phyloP scores from a whole-genome alignment of 2,888 invertebrate species.

The Chouioia cunea region DNA sequence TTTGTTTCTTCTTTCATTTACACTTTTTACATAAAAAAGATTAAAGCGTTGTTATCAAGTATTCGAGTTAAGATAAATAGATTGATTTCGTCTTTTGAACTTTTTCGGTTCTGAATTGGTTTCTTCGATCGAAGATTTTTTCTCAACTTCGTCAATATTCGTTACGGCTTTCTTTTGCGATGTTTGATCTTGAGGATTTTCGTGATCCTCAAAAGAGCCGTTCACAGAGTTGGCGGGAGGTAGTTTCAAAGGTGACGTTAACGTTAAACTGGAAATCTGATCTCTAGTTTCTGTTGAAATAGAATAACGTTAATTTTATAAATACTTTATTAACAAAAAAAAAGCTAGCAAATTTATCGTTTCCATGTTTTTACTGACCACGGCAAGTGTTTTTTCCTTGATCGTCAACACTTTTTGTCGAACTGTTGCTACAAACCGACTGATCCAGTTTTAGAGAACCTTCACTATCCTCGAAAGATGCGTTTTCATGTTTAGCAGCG shows the following conservation, averaged over 20 bases:
- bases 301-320: background rate
- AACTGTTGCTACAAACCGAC: slow-evolving; percentile 29
- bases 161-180: background rate
- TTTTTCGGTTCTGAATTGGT: slow-evolving; percentile 57
- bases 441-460: background rate
- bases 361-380: slow-evolving; percentile 16
- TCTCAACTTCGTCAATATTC: too few relatives aligned
- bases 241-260: too few relatives aligned
- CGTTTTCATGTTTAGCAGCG: slow-evolving; percentile 42
- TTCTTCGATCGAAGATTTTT: background rate
- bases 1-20: background rate
- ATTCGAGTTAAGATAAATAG: slow-evolving; percentile 62
- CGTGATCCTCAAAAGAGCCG: too few relatives aligned
- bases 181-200: background rate
- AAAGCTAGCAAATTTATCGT: background rate
- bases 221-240: too few relatives aligned
- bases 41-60: slow-evolving; percentile 20
- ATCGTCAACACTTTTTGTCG: slow-evolving; percentile 6
- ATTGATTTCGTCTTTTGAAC: slow-evolving; percentile 68
- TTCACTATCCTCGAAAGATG: slow-evolving; percentile 20
- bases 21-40: background rate
- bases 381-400: background rate
- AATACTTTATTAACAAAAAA: background rate
- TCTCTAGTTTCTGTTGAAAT: slow-evolving; percentile 5
- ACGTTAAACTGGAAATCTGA: too few relatives aligned